phyloP scores from a whole-genome alignment of 1,140 invertebrate genomes.

The Agrypnia vestita region DNA sequence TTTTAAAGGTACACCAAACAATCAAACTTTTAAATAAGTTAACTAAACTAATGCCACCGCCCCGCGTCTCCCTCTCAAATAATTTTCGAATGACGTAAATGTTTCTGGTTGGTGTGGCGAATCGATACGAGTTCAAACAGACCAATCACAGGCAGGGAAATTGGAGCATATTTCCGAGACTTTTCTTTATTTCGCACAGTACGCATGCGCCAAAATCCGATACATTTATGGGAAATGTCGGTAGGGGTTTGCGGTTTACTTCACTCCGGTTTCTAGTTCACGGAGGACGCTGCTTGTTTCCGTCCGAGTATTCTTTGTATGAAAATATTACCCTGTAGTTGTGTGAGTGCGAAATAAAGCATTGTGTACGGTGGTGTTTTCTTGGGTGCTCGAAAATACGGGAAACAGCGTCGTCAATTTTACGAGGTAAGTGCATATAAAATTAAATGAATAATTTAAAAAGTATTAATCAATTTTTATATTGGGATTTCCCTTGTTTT shows the following conservation, averaged over 20 bases:
- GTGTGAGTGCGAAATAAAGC: constrained; percentile 35
- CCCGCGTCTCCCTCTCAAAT: constrained; percentile 9
- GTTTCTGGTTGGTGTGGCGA: constrained; percentile 19
- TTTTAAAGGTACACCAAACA: too few relatives aligned
- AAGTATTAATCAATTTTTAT: neutral
- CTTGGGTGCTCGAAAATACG: neutral
- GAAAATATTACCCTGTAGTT: constrained; percentile 30
- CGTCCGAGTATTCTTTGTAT: constrained; percentile 47
- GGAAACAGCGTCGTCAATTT: neutral
- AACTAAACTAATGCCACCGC: too few relatives aligned
- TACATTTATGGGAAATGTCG: constrained; percentile 30
- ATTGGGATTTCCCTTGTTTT: neutral
- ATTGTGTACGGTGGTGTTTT: constrained; percentile 16
- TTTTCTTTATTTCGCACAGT: constrained; percentile 3
- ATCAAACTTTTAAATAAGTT: too few relatives aligned
- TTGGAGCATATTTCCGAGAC: constrained; percentile 3
- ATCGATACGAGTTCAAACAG: constrained; percentile 40
- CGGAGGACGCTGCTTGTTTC: constrained; percentile 32
- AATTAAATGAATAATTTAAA: neutral
- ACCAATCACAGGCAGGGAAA: constrained; percentile 28
- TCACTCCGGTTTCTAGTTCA: constrained; percentile 38
- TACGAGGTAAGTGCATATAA: constrained; percentile 1
- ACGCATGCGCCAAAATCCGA: constrained; percentile 23
- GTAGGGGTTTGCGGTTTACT: constrained; percentile 40
- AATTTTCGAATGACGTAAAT: neutral